Evolutionary conservation across 2,797 vertebrate species (phyloP), one percentile per base, ranked within the genome.

Genomic region (Enteromius thamalakanensis): DNA sequence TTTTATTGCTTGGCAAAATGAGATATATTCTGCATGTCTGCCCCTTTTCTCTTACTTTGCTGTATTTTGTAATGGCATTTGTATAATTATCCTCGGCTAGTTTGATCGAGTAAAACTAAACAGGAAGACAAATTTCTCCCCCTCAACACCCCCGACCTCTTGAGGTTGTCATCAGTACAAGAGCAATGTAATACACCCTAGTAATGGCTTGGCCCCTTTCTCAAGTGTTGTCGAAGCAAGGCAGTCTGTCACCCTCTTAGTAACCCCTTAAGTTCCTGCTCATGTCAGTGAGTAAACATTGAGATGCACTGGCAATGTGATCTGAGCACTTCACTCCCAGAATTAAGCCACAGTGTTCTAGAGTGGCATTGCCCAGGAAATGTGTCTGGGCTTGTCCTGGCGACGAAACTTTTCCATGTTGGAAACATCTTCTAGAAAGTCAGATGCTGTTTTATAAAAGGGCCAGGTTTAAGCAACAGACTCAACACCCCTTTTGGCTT

Each of bases 261-360:
- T 89, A 87, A 85, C 80, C 80, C 85, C 89, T 76, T 4, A 71
- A 85, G 79, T 90, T 92, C 76, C 70, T 88, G 87, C 93, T 89
- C 83, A 49, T 85, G 86, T 93, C 89, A 91, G 84, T 91, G 89
- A 75, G 76, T 89, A 89, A 95, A 94, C 87, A 92, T 62, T 86
- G 84, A 92, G 90, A 92, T 91, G 86, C 87, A 88, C 86, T 79
- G 85, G 91, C 86, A 88, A 90, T 94, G 93, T 91, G 88, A 93
- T 92, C 91, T 91, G 29, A 62, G 49, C 76, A 82, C 85, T 81
- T 75, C 91, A 87, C 86, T 92, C 92, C 88, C 93, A 92, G 90
- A 94, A 91, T 79, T 83, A 90, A 89, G 87, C 86, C 90, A 88
- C 89, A 89, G 86, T 82, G 69, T 86, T 89, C 87, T 88, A 91